Evolutionary conservation across 2,888 invertebrate genomes (phyloP).

Genomic region (Sinodicranocentrus sp.): DNA sequence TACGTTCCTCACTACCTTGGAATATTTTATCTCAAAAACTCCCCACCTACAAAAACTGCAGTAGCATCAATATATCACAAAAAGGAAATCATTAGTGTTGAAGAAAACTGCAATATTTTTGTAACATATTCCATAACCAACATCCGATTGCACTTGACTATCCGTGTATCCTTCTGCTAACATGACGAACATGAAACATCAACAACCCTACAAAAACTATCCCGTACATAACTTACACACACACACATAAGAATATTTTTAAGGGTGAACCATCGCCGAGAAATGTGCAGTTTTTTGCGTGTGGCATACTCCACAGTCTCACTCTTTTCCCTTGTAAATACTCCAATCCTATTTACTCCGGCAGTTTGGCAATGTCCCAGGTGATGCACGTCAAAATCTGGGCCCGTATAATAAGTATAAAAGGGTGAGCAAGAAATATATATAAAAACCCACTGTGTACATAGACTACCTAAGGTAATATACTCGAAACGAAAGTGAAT

Average conservation of each 20-base stretch:
- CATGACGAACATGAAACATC: background rate
- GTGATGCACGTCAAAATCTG: slow-evolving; percentile 57
- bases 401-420: slow-evolving; percentile 33
- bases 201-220: background rate
- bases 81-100: no score
- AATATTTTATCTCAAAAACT: no score
- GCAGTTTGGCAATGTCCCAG: slow-evolving; percentile 51
- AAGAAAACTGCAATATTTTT: no score
- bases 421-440: background rate
- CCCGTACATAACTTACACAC: no score
- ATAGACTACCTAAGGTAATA: background rate
- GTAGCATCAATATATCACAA: no score
- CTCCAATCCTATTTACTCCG: slow-evolving; percentile 24
- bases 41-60: no score
- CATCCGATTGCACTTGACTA: slow-evolving; percentile 41
- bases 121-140: no score
- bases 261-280: slow-evolving; percentile 47
- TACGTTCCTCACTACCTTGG: no score
- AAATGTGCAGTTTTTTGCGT: slow-evolving; percentile 40
- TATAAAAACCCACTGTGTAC: background rate
- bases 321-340: background rate
- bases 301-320: background rate
- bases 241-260: slow-evolving; percentile 35
- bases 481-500: slow-evolving; percentile 14
- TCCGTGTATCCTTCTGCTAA: no score